A percentile compares a stretch with the other conserved stretches of the same genome.
These are phyloP conservation scores for Lottia gigantea DNA, from an alignment of 2,888 invertebrate genomes.

Conservation along the genomic window DNA sequence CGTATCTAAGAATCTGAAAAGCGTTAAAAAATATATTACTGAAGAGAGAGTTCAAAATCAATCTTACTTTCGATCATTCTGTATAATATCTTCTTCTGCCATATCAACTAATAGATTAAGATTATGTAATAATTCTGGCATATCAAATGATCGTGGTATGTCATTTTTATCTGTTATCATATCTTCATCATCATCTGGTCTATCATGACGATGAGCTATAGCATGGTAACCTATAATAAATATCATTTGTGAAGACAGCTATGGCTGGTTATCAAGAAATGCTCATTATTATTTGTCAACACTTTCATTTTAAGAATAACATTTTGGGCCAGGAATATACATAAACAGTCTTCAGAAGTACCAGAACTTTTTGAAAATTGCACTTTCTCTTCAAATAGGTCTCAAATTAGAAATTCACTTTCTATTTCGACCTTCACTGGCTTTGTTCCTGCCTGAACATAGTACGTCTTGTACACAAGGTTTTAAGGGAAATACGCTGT, in stretches of 20 bases:
- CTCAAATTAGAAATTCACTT: background rate
- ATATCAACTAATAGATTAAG: constrained; percentile 89
- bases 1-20: no score
- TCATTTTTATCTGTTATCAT: constrained; percentile 42
- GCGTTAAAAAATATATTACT: no score
- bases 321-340: no score
- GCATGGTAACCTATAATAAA: constrained; percentile 83
- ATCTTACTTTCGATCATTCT: constrained; percentile 62
- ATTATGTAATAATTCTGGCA: constrained; percentile 94
- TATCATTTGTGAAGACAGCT: no score
- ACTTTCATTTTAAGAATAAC: no score
- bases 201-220: constrained; percentile 77
- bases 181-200: constrained; percentile 73
- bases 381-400: no score
- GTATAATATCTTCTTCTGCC: constrained; percentile 94
- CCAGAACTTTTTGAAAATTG: no score
- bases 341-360: no score
- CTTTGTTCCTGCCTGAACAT: no score
- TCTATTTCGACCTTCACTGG: background rate
- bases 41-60: background rate
- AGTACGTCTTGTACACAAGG: background rate
- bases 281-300: no score
- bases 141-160: constrained; percentile 68
- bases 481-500: background rate
- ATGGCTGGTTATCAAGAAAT: no score